A percentile compares a stretch with the other conserved stretches of the same genome.
Conservation (phyloP, 2,888 invertebrate genomes). For the Caenorhabditis sulstoni region DNA sequence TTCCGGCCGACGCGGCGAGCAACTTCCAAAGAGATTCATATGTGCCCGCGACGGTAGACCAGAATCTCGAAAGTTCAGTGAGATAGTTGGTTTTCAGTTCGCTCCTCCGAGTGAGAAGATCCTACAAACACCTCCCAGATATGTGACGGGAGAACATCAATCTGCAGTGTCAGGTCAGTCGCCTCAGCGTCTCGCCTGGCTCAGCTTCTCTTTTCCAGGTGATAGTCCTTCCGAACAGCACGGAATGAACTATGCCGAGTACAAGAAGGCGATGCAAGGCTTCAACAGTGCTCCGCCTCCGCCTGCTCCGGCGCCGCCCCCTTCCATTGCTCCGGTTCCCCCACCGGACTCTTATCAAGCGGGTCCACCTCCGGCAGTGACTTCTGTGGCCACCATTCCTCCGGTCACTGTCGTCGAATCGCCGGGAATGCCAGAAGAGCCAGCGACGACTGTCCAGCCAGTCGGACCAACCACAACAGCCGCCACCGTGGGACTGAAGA, state of each 20-base stretch:
- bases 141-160: constrained; percentile 31
- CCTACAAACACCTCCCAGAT: constrained; percentile 41
- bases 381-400: constrained; percentile 23
- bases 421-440: constrained; percentile 15
- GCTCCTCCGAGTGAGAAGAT: constrained; percentile 41
- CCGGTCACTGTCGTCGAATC: constrained; percentile 34
- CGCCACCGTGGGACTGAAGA: constrained; percentile 45
- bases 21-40: constrained; percentile 54
- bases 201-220: background rate
- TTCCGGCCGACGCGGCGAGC: constrained; percentile 51
- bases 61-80: background rate
- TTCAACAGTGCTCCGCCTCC: constrained; percentile 4
- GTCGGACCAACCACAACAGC: constrained; percentile 33
- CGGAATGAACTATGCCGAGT: constrained; percentile 41
- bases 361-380: constrained; percentile 1
- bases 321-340: background rate
- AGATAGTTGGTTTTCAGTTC: constrained; percentile 23
- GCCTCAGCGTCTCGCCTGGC: no score
- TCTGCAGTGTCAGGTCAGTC: background rate
- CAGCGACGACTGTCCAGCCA: constrained; percentile 4
- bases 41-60: constrained; percentile 40
- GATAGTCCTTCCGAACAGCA: constrained; percentile 5
- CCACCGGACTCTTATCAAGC: constrained; percentile 2
- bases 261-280: constrained; percentile 46
- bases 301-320: constrained; percentile 1